These are phyloP conservation scores for Tetheella fluctuosa DNA, from an alignment of 2,888 invertebrate species.

Conservation along the genomic window DNA sequence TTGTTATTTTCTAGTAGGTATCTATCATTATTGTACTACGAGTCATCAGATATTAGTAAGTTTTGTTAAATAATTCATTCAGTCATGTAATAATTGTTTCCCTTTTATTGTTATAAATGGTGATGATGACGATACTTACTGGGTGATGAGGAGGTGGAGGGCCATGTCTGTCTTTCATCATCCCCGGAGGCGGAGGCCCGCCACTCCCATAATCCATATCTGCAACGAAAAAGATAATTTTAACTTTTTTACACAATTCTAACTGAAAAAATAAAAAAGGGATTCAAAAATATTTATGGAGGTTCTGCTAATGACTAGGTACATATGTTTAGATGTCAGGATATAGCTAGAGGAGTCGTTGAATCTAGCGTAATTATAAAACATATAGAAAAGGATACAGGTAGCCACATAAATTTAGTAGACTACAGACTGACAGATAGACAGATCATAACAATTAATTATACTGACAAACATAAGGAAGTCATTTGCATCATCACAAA, in stretches of 20 bases:
- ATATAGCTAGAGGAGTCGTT: conserved; percentile 7
- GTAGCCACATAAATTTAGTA: background rate
- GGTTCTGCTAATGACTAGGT: background rate
- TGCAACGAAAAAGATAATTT: conserved; percentile 42
- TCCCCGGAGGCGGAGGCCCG: conserved; percentile 79
- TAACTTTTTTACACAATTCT: background rate
- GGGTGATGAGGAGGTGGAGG: conserved; percentile 80
- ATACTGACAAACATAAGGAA: background rate
- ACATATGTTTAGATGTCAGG: no score
- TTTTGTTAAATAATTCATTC: no score
- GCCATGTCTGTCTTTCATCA: conserved; percentile 86
- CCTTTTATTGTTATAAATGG: background rate
- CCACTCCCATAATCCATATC: conserved; percentile 81
- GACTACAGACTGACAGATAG: background rate
- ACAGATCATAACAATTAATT: background rate
- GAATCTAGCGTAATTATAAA: background rate
- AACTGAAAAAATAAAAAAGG: background rate
- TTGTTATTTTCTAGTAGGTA: no score
- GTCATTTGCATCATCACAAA: conserved; percentile 1
- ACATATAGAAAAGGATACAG: background rate
- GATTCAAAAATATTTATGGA: background rate
- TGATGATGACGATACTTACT: conserved; percentile 49
- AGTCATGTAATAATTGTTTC: no score
- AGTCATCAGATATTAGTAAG: no score
- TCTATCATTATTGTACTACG: no score